A percentile compares a stretch with the other conserved stretches of the same genome.
Conservation (phyloP, 2,888 invertebrate species). For the Copidosoma aretas region DNA sequence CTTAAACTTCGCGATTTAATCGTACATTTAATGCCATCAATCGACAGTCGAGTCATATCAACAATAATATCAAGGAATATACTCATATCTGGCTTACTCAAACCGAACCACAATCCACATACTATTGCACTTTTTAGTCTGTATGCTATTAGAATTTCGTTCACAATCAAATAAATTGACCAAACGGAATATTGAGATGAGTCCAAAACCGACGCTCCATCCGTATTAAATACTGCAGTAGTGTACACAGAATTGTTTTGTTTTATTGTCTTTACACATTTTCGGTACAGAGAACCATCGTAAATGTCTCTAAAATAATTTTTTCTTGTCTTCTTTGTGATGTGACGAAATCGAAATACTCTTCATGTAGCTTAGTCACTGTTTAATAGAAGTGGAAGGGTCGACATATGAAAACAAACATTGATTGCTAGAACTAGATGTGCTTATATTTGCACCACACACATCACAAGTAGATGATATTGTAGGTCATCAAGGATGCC, state of each 20-base stretch:
- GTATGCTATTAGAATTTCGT: slow-evolving; percentile 16
- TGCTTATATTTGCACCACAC: not conserved
- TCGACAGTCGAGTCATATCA: not conserved
- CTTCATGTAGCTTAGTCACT: not conserved
- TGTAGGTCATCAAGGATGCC: slow-evolving; percentile 1
- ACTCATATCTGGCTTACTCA: slow-evolving; percentile 9
- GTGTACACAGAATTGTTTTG: not conserved
- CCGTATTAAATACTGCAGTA: not conserved
- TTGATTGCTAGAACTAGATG: not conserved
- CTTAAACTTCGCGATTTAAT: not conserved
- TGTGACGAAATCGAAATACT: slow-evolving; percentile 1
- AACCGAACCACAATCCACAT: slow-evolving; percentile 6
- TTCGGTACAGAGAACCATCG: not conserved
- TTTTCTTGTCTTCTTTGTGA: not conserved
- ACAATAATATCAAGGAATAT: slow-evolving; percentile 10
- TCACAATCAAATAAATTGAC: slow-evolving; percentile 22
- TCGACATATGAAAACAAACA: slow-evolving; percentile 4
- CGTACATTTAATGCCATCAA: not conserved
- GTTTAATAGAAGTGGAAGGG: not conserved
- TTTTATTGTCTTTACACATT: not conserved
- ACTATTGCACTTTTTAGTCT: slow-evolving; percentile 8
- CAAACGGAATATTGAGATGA: slow-evolving; percentile 9
- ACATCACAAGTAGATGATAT: not conserved
- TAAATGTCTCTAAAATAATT: not conserved
- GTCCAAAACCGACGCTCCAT: not conserved